phyloP scores from a whole-genome alignment of 2,888 invertebrate genomes.

The Agriotes lineatus region DNA sequence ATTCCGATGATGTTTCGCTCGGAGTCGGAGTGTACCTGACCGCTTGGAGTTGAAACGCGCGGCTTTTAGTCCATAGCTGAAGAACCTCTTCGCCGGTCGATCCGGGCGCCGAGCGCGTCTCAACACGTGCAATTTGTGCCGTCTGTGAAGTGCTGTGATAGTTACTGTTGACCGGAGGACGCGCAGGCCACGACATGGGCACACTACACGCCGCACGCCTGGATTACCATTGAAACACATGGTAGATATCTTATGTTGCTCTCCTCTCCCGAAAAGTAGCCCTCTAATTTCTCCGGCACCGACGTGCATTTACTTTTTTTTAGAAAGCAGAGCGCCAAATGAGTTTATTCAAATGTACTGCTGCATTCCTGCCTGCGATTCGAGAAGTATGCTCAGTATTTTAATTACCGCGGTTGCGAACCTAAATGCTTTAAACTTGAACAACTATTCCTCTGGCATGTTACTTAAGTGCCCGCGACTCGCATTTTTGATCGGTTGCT shows the following conservation, averaged over 20 bases:
- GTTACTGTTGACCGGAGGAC: slow-evolving; percentile 48
- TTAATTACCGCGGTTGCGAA: no score
- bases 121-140: slow-evolving; percentile 60
- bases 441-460: no score
- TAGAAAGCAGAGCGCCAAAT: no score
- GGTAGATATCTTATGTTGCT: slow-evolving; percentile 55
- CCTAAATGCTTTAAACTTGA: no score
- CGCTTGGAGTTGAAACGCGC: slow-evolving; percentile 63
- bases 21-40: slow-evolving; percentile 66
- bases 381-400: no score
- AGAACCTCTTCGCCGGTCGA: slow-evolving; percentile 62
- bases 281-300: no score
- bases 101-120: slow-evolving; percentile 45
- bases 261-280: no score
- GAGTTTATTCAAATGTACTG: no score
- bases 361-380: no score
- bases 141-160: slow-evolving; percentile 51
- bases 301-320: no score
- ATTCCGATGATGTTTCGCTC: slow-evolving; percentile 65
- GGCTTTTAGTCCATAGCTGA: slow-evolving; percentile 58
- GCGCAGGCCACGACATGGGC: slow-evolving; percentile 45
- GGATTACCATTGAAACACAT: slow-evolving; percentile 61
- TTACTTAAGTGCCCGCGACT: no score
- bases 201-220: slow-evolving; percentile 48
- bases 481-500: no score